phyloP scores from a whole-genome alignment of 2,888 invertebrate species.

The Plagodis pulveraria region DNA sequence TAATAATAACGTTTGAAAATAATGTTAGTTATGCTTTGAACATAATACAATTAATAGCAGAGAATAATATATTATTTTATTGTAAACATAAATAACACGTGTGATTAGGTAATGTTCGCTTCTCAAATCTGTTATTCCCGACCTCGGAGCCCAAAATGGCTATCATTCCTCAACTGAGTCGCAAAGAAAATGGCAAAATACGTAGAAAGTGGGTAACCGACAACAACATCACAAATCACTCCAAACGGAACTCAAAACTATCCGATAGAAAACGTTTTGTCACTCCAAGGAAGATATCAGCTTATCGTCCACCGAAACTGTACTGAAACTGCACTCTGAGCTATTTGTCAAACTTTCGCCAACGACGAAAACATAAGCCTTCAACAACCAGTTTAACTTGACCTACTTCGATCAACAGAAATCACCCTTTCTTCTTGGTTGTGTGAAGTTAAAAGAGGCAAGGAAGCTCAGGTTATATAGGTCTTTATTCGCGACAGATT shows the following conservation, averaged over 20 bases:
- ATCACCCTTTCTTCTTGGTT: slow-evolving; percentile 1
- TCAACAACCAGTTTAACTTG: slow-evolving; percentile 44
- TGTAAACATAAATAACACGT: too few relatives aligned
- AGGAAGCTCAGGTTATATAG: slow-evolving; percentile 51
- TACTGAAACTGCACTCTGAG: slow-evolving; percentile 65
- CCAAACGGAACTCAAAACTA: slow-evolving; percentile 52
- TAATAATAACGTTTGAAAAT: too few relatives aligned
- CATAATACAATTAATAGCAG: too few relatives aligned
- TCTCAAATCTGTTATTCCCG: neutral
- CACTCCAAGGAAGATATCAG: slow-evolving; percentile 59
- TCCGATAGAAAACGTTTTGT: slow-evolving; percentile 57
- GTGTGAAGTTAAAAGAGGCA: slow-evolving; percentile 1
- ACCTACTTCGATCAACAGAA: slow-evolving; percentile 25
- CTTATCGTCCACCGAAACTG: slow-evolving; percentile 58
- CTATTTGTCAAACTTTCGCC: slow-evolving; percentile 75
- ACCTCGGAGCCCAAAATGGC: neutral
- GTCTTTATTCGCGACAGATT: slow-evolving; percentile 65
- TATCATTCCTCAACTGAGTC: neutral
- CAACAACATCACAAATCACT: slow-evolving; percentile 56
- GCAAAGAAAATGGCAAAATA: slow-evolving; percentile 25
- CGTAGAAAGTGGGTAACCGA: slow-evolving; percentile 15
- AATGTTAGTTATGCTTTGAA: too few relatives aligned
- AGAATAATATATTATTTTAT: too few relatives aligned
- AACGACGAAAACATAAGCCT: slow-evolving; percentile 64
- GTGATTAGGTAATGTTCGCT: too few relatives aligned